phyloP scores from a whole-genome alignment of 2,888 invertebrate genomes.

The Drosophila ochracea region DNA sequence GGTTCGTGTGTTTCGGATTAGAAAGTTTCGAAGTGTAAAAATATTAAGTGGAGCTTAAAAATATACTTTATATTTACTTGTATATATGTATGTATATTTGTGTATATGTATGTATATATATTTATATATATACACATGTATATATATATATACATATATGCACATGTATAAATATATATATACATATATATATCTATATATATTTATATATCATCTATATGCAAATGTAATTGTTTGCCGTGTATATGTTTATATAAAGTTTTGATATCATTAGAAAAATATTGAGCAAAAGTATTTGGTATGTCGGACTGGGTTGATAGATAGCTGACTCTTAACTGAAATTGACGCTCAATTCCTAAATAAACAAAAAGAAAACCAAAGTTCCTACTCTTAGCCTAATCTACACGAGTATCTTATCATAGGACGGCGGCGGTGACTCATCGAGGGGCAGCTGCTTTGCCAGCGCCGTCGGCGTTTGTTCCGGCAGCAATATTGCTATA shows the following conservation, averaged over 20 bases:
- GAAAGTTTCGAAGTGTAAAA: conserved; percentile 71
- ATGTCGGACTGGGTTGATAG: conserved; percentile 41
- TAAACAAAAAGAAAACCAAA: conserved; percentile 33
- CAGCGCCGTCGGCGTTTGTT: conserved; percentile 75
- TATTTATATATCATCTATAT: conserved; percentile 53
- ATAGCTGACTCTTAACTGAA: conserved; percentile 55
- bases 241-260: conserved; percentile 76
- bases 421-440: conserved; percentile 90
- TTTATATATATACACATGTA: conserved; percentile 25
- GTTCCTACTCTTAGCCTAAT: conserved; percentile 30
- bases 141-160: conserved; percentile 5
- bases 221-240: conserved; percentile 58
- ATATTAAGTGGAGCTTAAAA: conserved; percentile 73
- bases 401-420: conserved; percentile 91
- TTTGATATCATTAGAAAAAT: conserved; percentile 76
- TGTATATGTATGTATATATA: background rate
- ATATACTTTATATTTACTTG: conserved; percentile 45
- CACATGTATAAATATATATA: no score
- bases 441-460: conserved; percentile 80
- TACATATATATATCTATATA: conserved; percentile 3
- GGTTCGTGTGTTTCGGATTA: conserved; percentile 44
- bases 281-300: conserved; percentile 72
- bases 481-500: conserved; percentile 91
- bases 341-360: conserved; percentile 67
- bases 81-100: conserved; percentile 33